phyloP scores from a whole-genome alignment of 2,888 invertebrate genomes.

The Orgyia antiqua region DNA sequence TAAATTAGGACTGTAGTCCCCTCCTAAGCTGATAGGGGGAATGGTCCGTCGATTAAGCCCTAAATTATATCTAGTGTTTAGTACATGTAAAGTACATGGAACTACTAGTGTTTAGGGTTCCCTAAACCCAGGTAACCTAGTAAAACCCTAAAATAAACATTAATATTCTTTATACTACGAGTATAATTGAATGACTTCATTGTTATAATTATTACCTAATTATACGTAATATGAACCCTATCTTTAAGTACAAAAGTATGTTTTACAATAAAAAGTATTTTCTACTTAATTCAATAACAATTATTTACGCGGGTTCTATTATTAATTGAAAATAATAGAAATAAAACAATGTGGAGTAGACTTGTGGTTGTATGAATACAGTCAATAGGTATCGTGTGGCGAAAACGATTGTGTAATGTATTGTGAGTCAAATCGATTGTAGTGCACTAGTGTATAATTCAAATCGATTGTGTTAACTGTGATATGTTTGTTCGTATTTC shows the following conservation, averaged over 20 bases:
- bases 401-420: conserved; percentile 13
- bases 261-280: not conserved
- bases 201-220: too few relatives aligned
- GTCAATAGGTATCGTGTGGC: conserved; percentile 36
- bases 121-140: too few relatives aligned
- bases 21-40: too few relatives aligned
- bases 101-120: too few relatives aligned
- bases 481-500: conserved; percentile 11
- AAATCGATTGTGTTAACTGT: conserved; percentile 20
- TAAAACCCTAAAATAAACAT: too few relatives aligned
- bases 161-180: too few relatives aligned
- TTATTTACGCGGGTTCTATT: conserved; percentile 13
- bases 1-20: too few relatives aligned
- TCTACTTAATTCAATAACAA: conserved; percentile 8
- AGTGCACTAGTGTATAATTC: conserved; percentile 1
- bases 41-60: too few relatives aligned
- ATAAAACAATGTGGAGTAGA: conserved; percentile 26
- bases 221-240: too few relatives aligned
- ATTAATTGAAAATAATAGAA: conserved; percentile 20
- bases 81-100: too few relatives aligned
- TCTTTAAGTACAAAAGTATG: not conserved
- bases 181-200: too few relatives aligned
- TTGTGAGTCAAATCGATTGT: conserved; percentile 12
- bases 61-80: too few relatives aligned
- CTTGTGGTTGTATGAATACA: conserved; percentile 18